Evolutionary conservation across 1,140 invertebrate genomes (phyloP).

Genomic region (Leptinotarsa lineolata): DNA sequence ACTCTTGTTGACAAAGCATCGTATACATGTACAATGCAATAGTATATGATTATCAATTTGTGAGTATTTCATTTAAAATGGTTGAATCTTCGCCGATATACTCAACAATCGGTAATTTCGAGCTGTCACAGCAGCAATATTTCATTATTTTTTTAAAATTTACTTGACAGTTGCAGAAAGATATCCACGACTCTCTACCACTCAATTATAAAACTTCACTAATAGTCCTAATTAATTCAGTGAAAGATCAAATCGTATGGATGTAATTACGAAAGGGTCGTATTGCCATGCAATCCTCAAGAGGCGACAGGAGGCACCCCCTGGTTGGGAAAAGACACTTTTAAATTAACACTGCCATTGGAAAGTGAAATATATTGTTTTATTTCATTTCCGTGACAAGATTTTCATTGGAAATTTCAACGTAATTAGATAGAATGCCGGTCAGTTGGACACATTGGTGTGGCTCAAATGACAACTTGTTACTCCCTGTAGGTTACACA

Average conservation of each 20-base stretch:
- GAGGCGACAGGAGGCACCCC: slow-evolving; percentile 28
- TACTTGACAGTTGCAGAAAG: too few species aligned
- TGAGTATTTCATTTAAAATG: too few species aligned
- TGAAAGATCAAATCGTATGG: slow-evolving; percentile 34
- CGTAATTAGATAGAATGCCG: not conserved
- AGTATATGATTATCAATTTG: too few species aligned
- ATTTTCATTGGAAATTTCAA: slow-evolving; percentile 6
- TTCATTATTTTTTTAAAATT: slow-evolving; percentile 5
- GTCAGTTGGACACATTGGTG: not conserved
- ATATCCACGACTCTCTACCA: slow-evolving; percentile 11
- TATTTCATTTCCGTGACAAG: slow-evolving; percentile 1
- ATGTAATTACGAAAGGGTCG: slow-evolving; percentile 32
- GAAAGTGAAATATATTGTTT: slow-evolving; percentile 17
- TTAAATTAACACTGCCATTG: slow-evolving; percentile 27
- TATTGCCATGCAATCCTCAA: slow-evolving; percentile 35
- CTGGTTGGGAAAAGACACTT: slow-evolving; percentile 12
- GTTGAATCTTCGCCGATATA: too few species aligned
- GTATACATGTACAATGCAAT: too few species aligned
- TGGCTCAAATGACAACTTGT: not conserved
- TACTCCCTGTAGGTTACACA: too few species aligned
- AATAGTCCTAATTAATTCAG: slow-evolving; percentile 33
- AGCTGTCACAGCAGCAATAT: too few species aligned
- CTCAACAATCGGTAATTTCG: too few species aligned
- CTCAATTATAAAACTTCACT: slow-evolving; percentile 32
- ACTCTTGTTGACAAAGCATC: too few species aligned